Evolutionary conservation across 2,113 vertebrate genomes (phyloP).

Genomic region (Cochlearius cochlearius): DNA sequence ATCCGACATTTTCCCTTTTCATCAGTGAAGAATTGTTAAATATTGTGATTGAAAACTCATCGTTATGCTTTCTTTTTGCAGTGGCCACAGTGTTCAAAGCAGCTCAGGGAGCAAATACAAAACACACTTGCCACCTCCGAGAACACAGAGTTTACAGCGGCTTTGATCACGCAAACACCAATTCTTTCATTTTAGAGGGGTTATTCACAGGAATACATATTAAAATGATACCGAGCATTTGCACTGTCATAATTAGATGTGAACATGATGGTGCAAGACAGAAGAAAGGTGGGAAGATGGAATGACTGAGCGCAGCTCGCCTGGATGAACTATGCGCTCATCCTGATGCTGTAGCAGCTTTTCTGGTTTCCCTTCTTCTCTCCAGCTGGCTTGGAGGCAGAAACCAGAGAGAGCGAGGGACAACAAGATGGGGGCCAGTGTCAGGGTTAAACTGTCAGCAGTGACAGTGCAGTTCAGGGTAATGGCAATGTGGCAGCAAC

Average conservation of each 20-base stretch:
- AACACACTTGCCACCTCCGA: constrained; percentile 32
- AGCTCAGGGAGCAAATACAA: constrained; percentile 8
- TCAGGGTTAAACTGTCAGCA: background rate
- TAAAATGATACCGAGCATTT: background rate
- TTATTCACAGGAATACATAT: background rate
- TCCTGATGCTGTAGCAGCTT: background rate
- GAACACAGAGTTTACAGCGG: background rate
- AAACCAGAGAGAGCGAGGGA: background rate
- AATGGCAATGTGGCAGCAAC: background rate
- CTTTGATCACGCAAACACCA: constrained; percentile 36
- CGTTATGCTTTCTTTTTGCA: background rate
- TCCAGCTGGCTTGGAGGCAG: background rate
- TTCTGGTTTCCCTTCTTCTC: background rate
- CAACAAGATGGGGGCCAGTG: accelerated
- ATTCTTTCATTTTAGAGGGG: constrained; percentile 20
- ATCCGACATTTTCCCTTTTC: background rate
- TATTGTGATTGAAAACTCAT: constrained; percentile 1
- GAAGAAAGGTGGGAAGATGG: background rate
- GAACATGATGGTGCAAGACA: background rate
- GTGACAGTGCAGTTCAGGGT: background rate
- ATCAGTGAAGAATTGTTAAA: background rate
- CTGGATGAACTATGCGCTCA: background rate
- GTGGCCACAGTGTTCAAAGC: background rate
- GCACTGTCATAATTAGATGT: background rate
- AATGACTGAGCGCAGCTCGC: background rate